Percentiles rank a stretch among this genome's conserved stretches.
These are phyloP conservation scores for Solenopsis fugax DNA, from an alignment of 1,140 invertebrate species.

Conservation along the genomic window DNA sequence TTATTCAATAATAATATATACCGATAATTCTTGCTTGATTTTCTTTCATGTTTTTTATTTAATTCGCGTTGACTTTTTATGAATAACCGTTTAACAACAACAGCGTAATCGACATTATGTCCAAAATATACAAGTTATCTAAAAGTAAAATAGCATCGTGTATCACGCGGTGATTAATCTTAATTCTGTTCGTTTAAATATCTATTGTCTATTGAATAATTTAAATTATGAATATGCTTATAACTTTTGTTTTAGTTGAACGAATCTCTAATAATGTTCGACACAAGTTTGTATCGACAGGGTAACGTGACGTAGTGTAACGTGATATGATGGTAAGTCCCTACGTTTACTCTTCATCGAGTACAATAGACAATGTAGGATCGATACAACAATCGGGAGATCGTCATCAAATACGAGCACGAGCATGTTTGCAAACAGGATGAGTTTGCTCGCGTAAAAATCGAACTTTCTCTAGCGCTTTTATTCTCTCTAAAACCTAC, in stretches of 20 bases:
- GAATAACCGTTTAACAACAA: background rate
- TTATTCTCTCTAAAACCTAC: slow-evolving; percentile 12
- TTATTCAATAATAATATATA: slow-evolving; percentile 1
- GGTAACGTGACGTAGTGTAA: background rate
- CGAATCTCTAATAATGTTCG: background rate
- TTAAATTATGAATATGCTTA: background rate
- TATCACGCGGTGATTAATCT: background rate
- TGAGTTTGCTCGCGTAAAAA: slow-evolving; percentile 29
- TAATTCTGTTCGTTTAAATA: background rate
- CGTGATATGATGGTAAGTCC: background rate
- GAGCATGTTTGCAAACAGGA: slow-evolving; percentile 18
- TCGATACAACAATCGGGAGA: slow-evolving; percentile 25
- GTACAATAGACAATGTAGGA: slow-evolving; percentile 12
- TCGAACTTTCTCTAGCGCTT: background rate
- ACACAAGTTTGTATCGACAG: background rate
- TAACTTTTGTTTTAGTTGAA: background rate
- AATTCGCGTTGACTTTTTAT: background rate
- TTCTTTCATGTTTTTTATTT: background rate
- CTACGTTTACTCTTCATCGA: slow-evolving; percentile 11
- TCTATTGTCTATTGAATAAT: background rate
- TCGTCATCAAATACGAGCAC: slow-evolving; percentile 25
- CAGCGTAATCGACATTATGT: background rate
- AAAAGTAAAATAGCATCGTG: background rate
- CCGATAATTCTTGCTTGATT: background rate
- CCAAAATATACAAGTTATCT: background rate